A percentile compares a stretch with the other conserved stretches of the same genome.
Evolutionary conservation across 2,797 vertebrate species (phyloP).

Genomic region (Sebastes trivittatus): DNA sequence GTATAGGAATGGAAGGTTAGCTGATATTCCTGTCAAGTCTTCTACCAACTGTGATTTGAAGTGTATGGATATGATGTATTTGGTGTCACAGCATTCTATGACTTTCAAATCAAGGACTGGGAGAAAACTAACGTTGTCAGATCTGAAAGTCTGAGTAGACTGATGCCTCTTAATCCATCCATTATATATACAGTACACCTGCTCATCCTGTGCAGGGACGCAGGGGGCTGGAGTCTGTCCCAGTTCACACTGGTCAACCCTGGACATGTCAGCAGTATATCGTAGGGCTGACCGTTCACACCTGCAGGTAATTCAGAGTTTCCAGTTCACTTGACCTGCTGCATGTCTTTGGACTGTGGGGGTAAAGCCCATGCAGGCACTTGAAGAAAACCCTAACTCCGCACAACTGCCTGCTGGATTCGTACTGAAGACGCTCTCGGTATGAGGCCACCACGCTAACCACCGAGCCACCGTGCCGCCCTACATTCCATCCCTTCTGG

Average conservation of each 20-base stretch:
- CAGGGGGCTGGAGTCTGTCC: background rate
- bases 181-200: background rate
- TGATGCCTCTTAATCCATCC: background rate
- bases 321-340: background rate
- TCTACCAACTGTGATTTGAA: background rate
- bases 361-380: background rate
- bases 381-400: background rate
- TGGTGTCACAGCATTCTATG: background rate
- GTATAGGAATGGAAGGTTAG: slow-evolving; percentile 1
- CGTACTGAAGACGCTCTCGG: background rate
- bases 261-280: background rate
- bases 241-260: background rate
- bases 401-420: background rate
- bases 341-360: background rate
- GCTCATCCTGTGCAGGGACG: background rate
- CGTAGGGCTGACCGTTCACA: background rate
- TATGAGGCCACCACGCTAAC: background rate
- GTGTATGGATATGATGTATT: background rate
- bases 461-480: background rate
- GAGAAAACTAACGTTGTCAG: background rate
- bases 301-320: background rate
- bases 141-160: background rate
- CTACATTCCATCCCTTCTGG: background rate
- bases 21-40: background rate
- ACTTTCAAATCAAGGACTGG: background rate